Evolutionary conservation across 2,888 invertebrate genomes (phyloP).

Genomic region (Malthinus seriepunctatus): DNA sequence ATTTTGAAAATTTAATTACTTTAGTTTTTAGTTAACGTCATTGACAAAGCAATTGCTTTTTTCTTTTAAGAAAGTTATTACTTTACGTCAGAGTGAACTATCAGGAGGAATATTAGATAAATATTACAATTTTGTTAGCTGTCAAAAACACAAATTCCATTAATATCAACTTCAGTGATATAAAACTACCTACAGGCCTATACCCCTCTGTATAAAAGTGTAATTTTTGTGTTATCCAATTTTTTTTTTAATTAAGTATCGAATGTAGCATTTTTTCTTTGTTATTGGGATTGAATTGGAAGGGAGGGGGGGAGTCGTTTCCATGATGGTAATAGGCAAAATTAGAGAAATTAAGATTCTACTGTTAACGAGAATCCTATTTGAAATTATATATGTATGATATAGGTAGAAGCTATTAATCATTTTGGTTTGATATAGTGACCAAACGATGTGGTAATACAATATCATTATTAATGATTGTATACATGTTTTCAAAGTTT

Average conservation of each 20-base stretch:
- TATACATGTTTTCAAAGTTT: conserved; percentile 39
- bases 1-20: too few relatives aligned
- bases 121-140: conserved; percentile 35
- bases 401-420: conserved; percentile 43
- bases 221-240: too few relatives aligned
- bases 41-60: conserved; percentile 7
- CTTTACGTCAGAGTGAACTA: conserved; percentile 31
- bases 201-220: conserved; percentile 27
- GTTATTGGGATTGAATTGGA: too few relatives aligned
- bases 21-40: too few relatives aligned
- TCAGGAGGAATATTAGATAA: conserved; percentile 29
- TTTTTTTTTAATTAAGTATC: too few relatives aligned
- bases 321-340: too few relatives aligned
- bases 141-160: conserved; percentile 36
- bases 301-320: too few relatives aligned
- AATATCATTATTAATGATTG: conserved; percentile 46
- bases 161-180: conserved; percentile 37
- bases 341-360: too few relatives aligned
- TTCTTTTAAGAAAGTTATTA: conserved; percentile 31
- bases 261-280: too few relatives aligned
- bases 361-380: conserved; percentile 19
- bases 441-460: conserved; percentile 41
- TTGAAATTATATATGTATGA: conserved; percentile 41
- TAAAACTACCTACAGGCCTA: conserved; percentile 31
- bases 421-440: conserved; percentile 44